Conservation (phyloP, 2,113 vertebrate species). For the Pseudorectes ferrugineus region DNA sequence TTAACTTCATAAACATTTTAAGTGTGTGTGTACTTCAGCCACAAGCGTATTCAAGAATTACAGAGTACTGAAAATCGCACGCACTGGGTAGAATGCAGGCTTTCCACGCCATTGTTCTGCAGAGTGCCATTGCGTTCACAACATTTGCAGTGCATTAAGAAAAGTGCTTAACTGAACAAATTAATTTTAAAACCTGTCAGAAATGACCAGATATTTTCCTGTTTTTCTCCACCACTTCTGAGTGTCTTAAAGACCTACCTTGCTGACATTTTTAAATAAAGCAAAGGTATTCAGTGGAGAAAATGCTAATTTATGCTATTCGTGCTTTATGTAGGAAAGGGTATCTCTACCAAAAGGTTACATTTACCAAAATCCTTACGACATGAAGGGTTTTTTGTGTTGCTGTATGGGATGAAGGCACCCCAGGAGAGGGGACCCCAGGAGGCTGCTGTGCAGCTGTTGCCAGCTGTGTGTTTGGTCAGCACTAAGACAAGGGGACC, state of each 20-base stretch:
- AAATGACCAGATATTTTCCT: not conserved
- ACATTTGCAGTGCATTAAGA: not conserved
- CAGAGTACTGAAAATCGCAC: not conserved
- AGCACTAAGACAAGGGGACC: not conserved
- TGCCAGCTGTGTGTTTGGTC: not conserved
- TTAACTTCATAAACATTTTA: not conserved
- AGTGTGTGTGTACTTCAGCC: not conserved
- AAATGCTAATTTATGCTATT: not conserved
- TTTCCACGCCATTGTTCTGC: not conserved
- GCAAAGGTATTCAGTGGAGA: not conserved
- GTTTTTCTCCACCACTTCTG: not conserved
- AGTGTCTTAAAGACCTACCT: not conserved
- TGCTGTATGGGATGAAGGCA: not conserved
- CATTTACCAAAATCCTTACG: not conserved
- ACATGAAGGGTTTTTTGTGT: not conserved
- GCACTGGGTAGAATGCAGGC: not conserved
- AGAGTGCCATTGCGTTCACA: not conserved
- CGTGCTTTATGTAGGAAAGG: not conserved
- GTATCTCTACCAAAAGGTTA: not conserved
- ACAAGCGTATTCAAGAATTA: not conserved
- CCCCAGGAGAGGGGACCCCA: not conserved
- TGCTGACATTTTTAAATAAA: not conserved
- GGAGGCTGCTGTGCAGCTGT: not conserved
- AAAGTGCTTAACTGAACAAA: not conserved
- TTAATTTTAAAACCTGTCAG: not conserved